phyloP scores from a whole-genome alignment of 2,797 vertebrate genomes.

The Pogonophryne albipinna region DNA sequence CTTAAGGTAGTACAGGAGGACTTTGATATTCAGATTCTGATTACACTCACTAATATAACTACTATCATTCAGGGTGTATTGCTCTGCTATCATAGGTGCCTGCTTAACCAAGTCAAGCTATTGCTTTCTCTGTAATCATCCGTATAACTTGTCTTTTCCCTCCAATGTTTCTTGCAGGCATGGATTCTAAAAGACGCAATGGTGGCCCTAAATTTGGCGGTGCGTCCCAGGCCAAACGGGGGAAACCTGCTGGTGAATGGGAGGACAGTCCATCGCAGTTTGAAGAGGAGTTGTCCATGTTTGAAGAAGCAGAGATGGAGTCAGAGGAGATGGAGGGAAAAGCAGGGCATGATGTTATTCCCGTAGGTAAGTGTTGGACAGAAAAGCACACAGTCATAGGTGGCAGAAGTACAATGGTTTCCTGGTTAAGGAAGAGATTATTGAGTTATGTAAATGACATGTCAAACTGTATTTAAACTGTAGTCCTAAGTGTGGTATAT shows the following conservation, averaged over 20 bases:
- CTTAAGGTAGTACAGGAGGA: not conserved
- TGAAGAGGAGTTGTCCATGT: conserved; percentile 89
- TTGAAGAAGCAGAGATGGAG: conserved; percentile 89
- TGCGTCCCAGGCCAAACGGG: conserved; percentile 83
- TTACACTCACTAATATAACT: too few species aligned
- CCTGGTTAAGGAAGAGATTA: not conserved
- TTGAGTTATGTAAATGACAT: not conserved
- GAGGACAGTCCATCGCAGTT: conserved; percentile 90
- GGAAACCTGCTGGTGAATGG: conserved; percentile 81
- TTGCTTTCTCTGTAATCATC: not conserved
- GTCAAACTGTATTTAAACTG: not conserved
- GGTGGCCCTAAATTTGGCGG: conserved; percentile 60
- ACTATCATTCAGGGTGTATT: not conserved
- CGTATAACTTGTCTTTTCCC: not conserved
- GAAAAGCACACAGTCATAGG: not conserved
- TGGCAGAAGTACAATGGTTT: not conserved
- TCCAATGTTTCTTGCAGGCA: conserved; percentile 55
- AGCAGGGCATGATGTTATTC: conserved; percentile 82
- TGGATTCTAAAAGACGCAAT: conserved; percentile 87
- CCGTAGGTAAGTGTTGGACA: conserved; percentile 77
- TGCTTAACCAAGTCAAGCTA: not conserved
- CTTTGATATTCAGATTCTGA: not conserved
- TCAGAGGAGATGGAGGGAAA: conserved; percentile 86
- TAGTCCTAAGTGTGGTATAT: not conserved
- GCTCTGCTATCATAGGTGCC: not conserved